Base-by-base conservation (phyloP, 1,140 invertebrate genomes). In the Chionoecetes opilio region DNA sequence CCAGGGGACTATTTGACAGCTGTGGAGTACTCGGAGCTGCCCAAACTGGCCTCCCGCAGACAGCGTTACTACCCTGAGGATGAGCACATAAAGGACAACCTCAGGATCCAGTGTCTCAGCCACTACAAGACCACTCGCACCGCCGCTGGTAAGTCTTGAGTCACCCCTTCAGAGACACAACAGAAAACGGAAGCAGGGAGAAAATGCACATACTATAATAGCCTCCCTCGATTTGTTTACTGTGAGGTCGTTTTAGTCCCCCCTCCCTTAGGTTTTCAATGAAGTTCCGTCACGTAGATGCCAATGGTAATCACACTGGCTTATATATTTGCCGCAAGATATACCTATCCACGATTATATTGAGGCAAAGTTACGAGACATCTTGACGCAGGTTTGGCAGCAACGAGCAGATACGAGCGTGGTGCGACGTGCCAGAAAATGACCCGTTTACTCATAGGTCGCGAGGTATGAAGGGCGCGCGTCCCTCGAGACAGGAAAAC, bases 101-200 rank as follows among this genome's bases (percentile, higher is more conserved):
- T 96, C 35, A 96, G 96, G 93, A 96, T 96, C 88, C 93, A 96
- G 92, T 96, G 96, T 82, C 95, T 96, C 46, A 95, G 95, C 92
- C 96, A 96, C 93, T 96, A 96, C 96, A 96, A 96, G 95, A 96
- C 96, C 53, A 96, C 96, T n/a, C 93, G 96, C 84, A 96, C 95
- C 46, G 95, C 95, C 91, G 96, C 96, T 63, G 96, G 96, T 96
- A 96, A 96, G 96, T 96, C 87, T 86, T 34, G 26, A 26, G 34
- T 34, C 75, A 63, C 46, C 32, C 32, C 31, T 37, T 82, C 82
- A 89, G 91, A 38, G 75, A 34, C n/a, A 26, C 85, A 38, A 26
- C 63, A 63, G 34, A 38, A 88, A 92, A 85, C n/a, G 32, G 2
- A 89, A 26, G 38, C 35, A 82, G 84, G 21, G n/a, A 26, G 63